A percentile compares a stretch with the other conserved stretches of the same genome.
These are phyloP conservation scores for Pimephales promelas DNA, from an alignment of 2,113 vertebrate species.

Conservation along the genomic window DNA sequence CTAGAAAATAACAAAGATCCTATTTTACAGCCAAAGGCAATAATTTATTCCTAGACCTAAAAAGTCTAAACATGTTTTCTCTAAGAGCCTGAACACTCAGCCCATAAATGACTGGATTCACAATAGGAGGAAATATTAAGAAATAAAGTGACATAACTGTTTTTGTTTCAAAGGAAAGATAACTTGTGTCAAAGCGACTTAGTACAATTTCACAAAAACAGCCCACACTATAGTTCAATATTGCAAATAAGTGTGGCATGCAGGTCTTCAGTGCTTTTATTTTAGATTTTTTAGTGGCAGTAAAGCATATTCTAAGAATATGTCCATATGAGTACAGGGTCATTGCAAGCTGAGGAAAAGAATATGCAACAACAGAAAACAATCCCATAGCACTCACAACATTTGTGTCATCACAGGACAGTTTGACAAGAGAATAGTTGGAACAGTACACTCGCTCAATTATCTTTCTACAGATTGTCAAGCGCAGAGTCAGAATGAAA, in stretches of 20 bases:
- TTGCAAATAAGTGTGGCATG: conserved; percentile 60
- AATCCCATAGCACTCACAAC: conserved; percentile 56
- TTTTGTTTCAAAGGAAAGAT: conserved; percentile 50
- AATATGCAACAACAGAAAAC: conserved; percentile 25
- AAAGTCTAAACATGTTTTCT: conserved; percentile 1
- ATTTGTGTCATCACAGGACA: conserved; percentile 60
- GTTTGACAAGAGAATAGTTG: conserved; percentile 62
- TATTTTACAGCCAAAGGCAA: not conserved
- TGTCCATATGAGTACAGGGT: conserved; percentile 65
- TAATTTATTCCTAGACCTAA: not conserved
- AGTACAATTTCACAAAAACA: conserved; percentile 65
- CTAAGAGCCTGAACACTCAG: conserved; percentile 53
- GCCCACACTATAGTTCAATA: conserved; percentile 59
- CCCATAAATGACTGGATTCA: conserved; percentile 67
- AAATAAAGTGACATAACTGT: conserved; percentile 68
- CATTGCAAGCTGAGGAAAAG: conserved; percentile 59
- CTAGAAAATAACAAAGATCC: not conserved
- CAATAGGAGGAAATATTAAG: conserved; percentile 63
- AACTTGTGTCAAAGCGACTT: conserved; percentile 49
- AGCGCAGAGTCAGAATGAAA: conserved; percentile 58
- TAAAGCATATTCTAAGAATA: conserved; percentile 62
- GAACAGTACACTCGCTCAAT: conserved; percentile 60
- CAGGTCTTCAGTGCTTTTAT: conserved; percentile 66
- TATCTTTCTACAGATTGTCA: conserved; percentile 57
- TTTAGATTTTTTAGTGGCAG: conserved; percentile 54